A percentile compares a stretch with the other conserved stretches of the same genome.
phyloP scores from a whole-genome alignment of 2,797 vertebrate genomes.

The Mormyrus hasselquistii region DNA sequence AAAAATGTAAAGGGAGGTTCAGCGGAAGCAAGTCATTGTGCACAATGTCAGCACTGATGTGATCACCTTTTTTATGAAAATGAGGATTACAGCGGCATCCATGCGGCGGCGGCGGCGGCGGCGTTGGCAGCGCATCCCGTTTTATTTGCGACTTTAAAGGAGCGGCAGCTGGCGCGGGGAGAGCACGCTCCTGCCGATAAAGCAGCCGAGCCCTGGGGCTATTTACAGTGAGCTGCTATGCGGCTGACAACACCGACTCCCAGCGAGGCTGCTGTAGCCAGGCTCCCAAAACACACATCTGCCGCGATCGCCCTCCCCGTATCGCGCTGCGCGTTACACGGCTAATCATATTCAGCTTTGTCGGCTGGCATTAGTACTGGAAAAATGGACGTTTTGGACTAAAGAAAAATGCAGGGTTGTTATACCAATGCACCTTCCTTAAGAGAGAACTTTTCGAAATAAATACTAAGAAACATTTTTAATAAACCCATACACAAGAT shows the following conservation, averaged over 20 bases:
- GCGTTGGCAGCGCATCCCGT: constrained; percentile 22
- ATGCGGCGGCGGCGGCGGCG: constrained; percentile 15
- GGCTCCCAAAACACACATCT: constrained; percentile 42
- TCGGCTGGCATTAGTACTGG: constrained; percentile 43
- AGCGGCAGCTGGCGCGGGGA: constrained; percentile 45
- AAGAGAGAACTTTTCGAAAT: neutral
- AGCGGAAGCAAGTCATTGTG: constrained; percentile 26
- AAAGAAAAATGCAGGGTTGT: neutral
- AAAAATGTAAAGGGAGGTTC: constrained; percentile 16
- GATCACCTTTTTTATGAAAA: constrained; percentile 47
- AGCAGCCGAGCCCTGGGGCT: constrained; percentile 44
- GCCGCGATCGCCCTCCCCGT: constrained; percentile 30
- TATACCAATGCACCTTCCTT: neutral
- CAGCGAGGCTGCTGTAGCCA: constrained; percentile 30
- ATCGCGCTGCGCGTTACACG: constrained; percentile 37
- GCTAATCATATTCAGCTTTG: constrained; percentile 52
- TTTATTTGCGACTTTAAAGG: constrained; percentile 43
- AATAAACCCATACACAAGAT: neutral
- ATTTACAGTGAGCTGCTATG: constrained; percentile 49
- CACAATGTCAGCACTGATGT: constrained; percentile 40
- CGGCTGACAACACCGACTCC: constrained; percentile 47
- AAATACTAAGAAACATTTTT: neutral
- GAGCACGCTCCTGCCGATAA: constrained; percentile 42
- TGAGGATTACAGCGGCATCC: constrained; percentile 28
- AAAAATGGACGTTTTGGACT: neutral